A percentile compares a stretch with the other conserved stretches of the same genome.
Conservation (phyloP, 1,140 invertebrate genomes). For the Sycophila sp. region DNA sequence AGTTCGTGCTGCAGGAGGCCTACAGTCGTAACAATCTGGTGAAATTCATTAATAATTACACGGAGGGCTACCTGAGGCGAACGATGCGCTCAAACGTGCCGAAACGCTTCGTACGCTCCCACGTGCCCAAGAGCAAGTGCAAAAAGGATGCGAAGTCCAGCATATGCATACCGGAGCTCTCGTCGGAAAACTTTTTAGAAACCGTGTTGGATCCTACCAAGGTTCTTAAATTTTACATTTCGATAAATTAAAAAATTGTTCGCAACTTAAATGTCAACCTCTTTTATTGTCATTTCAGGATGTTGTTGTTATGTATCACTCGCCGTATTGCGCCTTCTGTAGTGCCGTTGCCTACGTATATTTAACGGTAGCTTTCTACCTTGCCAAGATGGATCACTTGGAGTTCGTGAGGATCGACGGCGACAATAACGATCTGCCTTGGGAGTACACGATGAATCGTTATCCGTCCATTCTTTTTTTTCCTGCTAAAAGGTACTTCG, state of each 20-base stretch:
- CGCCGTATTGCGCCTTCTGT: conserved; percentile 80
- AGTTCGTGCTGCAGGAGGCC: conserved; percentile 72
- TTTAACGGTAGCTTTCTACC: conserved; percentile 73
- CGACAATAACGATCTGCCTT: conserved; percentile 82
- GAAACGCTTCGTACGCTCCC: conserved; percentile 46
- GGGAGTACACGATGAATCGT: conserved; percentile 79
- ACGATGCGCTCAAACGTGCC: conserved; percentile 61
- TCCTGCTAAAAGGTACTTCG: conserved; percentile 74
- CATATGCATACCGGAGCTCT: conserved; percentile 70
- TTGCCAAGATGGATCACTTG: conserved; percentile 68
- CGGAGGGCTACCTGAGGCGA: conserved; percentile 68
- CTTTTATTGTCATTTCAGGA: conserved; percentile 66
- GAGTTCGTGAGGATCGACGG: conserved; percentile 80
- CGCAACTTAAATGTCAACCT: conserved; percentile 48
- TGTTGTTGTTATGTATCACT: conserved; percentile 76
- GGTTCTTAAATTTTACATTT: conserved; percentile 42
- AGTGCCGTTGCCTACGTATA: conserved; percentile 73
- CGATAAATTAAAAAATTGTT: conserved; percentile 41
- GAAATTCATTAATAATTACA: conserved; percentile 76
- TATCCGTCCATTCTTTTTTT: conserved; percentile 83
- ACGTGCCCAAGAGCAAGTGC: conserved; percentile 45
- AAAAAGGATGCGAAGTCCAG: conserved; percentile 40
- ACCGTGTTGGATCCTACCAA: conserved; percentile 60
- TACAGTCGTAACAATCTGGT: conserved; percentile 69
- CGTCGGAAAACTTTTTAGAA: conserved; percentile 65